Percentiles rank a stretch among this genome's conserved stretches.
These are phyloP conservation scores for Gavia stellata DNA, from an alignment of 2,113 vertebrate species.

Conservation along the genomic window DNA sequence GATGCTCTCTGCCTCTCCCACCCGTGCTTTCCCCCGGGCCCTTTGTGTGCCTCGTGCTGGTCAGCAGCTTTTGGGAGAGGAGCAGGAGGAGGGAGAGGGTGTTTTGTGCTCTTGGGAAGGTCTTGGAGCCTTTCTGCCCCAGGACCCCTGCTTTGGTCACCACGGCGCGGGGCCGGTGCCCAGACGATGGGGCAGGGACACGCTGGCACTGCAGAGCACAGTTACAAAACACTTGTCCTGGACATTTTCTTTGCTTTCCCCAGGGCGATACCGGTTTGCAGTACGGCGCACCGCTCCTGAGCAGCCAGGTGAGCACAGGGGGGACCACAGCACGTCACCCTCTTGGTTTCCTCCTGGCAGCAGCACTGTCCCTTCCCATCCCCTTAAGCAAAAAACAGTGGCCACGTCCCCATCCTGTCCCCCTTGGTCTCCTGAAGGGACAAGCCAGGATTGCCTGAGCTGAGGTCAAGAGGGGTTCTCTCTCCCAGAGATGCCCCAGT, in stretches of 20 bases:
- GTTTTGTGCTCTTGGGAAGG: background rate
- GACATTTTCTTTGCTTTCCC: background rate
- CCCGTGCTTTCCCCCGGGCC: background rate
- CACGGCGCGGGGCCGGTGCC: accelerated
- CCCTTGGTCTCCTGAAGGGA: accelerated
- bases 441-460: background rate
- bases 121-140: background rate
- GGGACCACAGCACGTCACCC: background rate
- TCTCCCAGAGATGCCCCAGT: background rate
- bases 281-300: conserved; percentile 66
- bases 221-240: background rate
- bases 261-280: conserved; percentile 63
- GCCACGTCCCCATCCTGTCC: background rate
- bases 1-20: background rate
- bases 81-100: background rate
- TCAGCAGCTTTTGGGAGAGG: background rate
- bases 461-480: background rate
- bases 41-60: background rate
- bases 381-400: background rate
- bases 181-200: background rate
- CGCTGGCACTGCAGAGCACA: accelerated
- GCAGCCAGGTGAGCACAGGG: conserved; percentile 70
- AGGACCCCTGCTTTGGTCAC: background rate
- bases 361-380: background rate
- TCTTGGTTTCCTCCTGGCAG: background rate